These are phyloP conservation scores for Leucopternis melanops DNA, from an alignment of 2,113 vertebrate genomes.

Conservation along the genomic window DNA sequence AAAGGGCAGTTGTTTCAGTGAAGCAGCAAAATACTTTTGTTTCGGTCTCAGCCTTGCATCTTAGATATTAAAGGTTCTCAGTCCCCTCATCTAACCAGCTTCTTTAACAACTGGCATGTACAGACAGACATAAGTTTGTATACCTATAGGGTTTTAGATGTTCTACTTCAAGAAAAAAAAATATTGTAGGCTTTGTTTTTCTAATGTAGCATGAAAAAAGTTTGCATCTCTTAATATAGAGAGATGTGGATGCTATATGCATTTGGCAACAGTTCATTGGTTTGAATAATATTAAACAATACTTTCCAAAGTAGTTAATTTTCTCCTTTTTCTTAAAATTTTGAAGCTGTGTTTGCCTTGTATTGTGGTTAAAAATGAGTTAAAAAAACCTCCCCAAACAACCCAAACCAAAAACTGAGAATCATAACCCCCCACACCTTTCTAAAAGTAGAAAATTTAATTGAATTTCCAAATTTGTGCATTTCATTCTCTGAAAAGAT, in stretches of 20 bases:
- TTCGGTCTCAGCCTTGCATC: not conserved
- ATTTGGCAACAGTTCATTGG: not conserved
- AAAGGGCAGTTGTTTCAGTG: not conserved
- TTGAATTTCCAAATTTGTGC: not conserved
- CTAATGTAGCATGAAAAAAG: not conserved
- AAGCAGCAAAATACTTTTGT: not conserved
- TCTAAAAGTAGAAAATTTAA: not conserved
- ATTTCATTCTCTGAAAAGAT: not conserved
- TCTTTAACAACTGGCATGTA: not conserved
- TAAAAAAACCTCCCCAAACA: not conserved
- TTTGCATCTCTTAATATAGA: not conserved
- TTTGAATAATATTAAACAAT: not conserved
- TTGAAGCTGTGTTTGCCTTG: not conserved
- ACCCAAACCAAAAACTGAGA: not conserved
- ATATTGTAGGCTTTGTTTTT: not conserved
- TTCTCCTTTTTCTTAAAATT: not conserved
- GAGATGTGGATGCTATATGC: not conserved
- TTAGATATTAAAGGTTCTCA: not conserved
- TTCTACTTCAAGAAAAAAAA: not conserved
- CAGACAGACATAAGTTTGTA: not conserved
- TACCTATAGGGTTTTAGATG: not conserved
- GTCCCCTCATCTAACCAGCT: not conserved
- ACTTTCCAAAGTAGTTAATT: not conserved
- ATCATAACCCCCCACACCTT: rapidly evolving
- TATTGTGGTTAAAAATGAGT: not conserved